Conservation (phyloP, 2,113 vertebrate genomes). For the Protobothrops mucrosquamatus region DNA sequence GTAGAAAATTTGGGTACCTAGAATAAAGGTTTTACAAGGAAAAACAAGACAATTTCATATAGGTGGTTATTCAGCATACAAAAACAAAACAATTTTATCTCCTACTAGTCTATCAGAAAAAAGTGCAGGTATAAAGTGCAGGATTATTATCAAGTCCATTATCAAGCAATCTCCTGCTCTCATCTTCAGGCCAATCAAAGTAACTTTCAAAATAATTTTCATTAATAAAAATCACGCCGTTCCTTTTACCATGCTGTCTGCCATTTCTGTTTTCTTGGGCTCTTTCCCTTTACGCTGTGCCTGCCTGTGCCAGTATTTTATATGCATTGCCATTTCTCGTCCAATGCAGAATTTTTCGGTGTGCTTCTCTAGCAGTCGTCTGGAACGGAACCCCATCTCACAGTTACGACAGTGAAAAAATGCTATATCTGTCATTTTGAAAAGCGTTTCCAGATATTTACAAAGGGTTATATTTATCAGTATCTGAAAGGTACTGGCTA, state of each 20-base stretch:
- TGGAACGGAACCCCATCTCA: constrained; percentile 13
- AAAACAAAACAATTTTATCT: background rate
- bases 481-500: background rate
- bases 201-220: background rate
- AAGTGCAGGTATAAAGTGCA: background rate
- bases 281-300: background rate
- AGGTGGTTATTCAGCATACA: background rate
- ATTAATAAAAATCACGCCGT: background rate
- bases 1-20: background rate
- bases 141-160: background rate
- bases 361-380: constrained; percentile 15
- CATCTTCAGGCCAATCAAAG: background rate
- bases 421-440: background rate
- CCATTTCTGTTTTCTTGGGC: background rate
- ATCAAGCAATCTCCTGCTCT: background rate
- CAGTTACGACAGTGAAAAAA: constrained; percentile 5
- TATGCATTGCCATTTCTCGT: background rate
- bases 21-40: background rate
- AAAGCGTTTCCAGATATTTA: background rate
- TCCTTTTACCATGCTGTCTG: background rate
- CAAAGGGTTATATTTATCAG: background rate
- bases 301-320: background rate
- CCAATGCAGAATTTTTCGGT: constrained; percentile 26
- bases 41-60: background rate
- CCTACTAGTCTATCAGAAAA: background rate